A percentile compares a stretch with the other conserved stretches of the same genome.
phyloP scores from a whole-genome alignment of 2,797 vertebrate genomes.

The Tamandua tetradactyla region DNA sequence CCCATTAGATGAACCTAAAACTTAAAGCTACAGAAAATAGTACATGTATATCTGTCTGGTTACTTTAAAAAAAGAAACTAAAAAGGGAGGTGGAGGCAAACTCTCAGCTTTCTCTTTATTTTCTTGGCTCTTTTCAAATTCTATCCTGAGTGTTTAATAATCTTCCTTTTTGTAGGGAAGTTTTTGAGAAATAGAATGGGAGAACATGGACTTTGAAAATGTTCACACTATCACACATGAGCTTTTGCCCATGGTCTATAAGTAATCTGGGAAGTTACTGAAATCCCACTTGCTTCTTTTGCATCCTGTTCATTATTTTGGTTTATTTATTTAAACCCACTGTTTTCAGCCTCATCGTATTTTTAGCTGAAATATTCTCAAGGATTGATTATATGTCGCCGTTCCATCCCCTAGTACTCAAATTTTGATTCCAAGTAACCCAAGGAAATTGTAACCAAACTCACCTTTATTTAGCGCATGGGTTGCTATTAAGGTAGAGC shows the following conservation, averaged over 20 bases:
- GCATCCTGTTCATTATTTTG: neutral
- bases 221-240: neutral
- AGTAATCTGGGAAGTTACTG: neutral
- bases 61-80: neutral
- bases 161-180: slow-evolving; percentile 30
- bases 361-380: slow-evolving; percentile 6
- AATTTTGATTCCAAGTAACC: neutral
- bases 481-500: slow-evolving; percentile 87
- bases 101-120: neutral
- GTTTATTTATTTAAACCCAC: too few relatives aligned
- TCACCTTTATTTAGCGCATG: slow-evolving; percentile 86
- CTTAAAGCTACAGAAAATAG: neutral
- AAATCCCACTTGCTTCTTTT: neutral
- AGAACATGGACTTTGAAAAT: neutral
- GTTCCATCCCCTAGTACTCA: neutral
- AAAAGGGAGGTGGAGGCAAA: neutral
- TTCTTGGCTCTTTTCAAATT: slow-evolving; percentile 2
- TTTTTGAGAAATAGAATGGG: neutral
- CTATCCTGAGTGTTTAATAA: slow-evolving; percentile 9
- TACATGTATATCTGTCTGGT: neutral
- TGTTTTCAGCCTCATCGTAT: too few relatives aligned
- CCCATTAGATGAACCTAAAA: neutral
- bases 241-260: neutral
- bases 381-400: neutral
- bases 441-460: slow-evolving; percentile 31